Evolutionary conservation across 2,113 vertebrate species (phyloP).

Genomic region (Pantherophis guttatus): DNA sequence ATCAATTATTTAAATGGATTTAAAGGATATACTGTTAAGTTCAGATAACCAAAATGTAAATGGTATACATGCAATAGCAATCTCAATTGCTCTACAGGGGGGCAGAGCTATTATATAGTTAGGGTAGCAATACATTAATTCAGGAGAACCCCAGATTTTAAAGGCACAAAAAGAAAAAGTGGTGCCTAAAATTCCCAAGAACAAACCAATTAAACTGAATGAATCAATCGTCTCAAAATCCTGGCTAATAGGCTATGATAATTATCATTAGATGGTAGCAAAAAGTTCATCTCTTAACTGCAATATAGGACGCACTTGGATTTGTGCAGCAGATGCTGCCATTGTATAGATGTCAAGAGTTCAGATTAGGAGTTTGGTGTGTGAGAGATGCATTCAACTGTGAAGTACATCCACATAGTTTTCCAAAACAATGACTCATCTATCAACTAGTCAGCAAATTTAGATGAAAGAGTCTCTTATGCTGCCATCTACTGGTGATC

Average conservation of each 20-base stretch:
- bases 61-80: not conserved
- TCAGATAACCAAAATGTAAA: not conserved
- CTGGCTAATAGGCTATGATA: not conserved
- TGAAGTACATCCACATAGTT: too few species aligned
- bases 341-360: too few species aligned
- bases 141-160: not conserved
- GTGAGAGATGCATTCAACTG: too few species aligned
- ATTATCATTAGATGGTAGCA: too few species aligned
- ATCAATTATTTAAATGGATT: not conserved
- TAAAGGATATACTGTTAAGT: not conserved
- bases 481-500: too few species aligned
- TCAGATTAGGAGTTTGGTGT: too few species aligned
- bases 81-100: not conserved
- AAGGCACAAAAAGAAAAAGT: not conserved
- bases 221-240: not conserved
- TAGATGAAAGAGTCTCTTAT: too few species aligned
- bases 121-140: not conserved
- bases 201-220: not conserved
- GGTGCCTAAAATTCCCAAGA: not conserved
- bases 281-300: too few species aligned
- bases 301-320: too few species aligned
- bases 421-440: too few species aligned
- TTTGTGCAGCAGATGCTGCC: too few species aligned
- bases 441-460: too few species aligned
- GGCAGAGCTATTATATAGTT: not conserved